Base-by-base conservation (phyloP, 2,888 invertebrate genomes). In the Stomorhina lunata region DNA sequence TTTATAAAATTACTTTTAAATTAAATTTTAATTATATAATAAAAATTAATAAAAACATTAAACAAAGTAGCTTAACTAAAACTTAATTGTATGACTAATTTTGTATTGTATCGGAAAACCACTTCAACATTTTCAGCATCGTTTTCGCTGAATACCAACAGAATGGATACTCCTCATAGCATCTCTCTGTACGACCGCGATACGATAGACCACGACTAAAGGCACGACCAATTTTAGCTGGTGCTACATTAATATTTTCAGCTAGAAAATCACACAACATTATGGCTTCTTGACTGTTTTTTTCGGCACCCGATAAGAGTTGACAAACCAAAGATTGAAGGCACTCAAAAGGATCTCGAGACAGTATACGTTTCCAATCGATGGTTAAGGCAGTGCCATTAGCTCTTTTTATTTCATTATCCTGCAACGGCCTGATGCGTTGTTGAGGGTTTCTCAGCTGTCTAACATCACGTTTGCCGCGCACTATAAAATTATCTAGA, bases 251-350 rank as follows among this genome's bases (percentile, higher is more conserved):
- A 50, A 88, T 77, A 15, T 88, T 88, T 10, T 88, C 87, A 71
- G 90, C 87, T 12, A 91, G 68, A 55, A 89, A 89, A 25, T 87
- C 83, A 83, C 86, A 87, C 25, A 91, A 85, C 45, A 88, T 66
- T 63, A 86, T 84, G 2, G 90, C 91, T 63, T 91, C 91, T 0
- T 84, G 72, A 10, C 88, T 87, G 22, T 85, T 80, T 0, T 83
- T 84, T 76, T 91, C 90, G 0, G 89, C 89, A 0, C 90, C 91
- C n/a, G 91, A 88, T 85, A 88, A 86, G 1, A 91, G 81, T 80
- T 91, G 91, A 48, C 91, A 91, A 43, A 91, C 89, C 2, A 91
- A 84, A 6, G 90, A 91, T 66, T 89, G 89, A 25, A 91, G 83
- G 76, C 91, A 91, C 61, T 88, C 88, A 57, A 91, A 89, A 0